Evolutionary conservation across 2,113 vertebrate species (phyloP).

Genomic region (Alces alces): DNA sequence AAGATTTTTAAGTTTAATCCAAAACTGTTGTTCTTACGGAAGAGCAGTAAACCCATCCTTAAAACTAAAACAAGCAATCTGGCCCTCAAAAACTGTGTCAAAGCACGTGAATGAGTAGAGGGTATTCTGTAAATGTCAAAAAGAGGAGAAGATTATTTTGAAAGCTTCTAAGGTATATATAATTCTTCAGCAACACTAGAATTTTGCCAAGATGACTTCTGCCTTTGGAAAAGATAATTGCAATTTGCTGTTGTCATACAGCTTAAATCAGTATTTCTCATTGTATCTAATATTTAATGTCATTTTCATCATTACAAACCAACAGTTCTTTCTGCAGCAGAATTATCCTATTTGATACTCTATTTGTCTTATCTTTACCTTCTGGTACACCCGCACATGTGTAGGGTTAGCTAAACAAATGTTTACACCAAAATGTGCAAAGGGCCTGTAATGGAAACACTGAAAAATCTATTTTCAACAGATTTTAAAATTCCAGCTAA

Average conservation of each 20-base stretch:
- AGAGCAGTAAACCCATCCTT: not conserved
- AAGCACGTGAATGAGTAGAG: not conserved
- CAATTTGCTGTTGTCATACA: not conserved
- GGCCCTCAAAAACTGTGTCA: not conserved
- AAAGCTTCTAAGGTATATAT: not conserved
- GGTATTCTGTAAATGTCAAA: conserved; percentile 29
- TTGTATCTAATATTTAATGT: not conserved
- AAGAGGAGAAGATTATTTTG: not conserved
- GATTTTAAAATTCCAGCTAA: not conserved
- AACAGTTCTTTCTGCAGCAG: not conserved
- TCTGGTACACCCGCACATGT: not conserved
- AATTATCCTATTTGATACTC: not conserved
- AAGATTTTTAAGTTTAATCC: not conserved
- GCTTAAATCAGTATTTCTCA: not conserved
- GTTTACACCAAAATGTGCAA: not conserved
- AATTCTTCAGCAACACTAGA: not conserved
- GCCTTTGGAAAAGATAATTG: not conserved
- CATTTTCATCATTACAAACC: not conserved
- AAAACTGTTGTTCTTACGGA: not conserved
- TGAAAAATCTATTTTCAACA: not conserved
- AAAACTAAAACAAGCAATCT: not conserved
- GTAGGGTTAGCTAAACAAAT: not conserved
- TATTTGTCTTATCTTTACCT: not conserved
- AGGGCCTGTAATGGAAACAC: not conserved
- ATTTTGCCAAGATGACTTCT: not conserved